Evolutionary conservation across 2,797 vertebrate species (phyloP).

Genomic region (Valencia hispanica): DNA sequence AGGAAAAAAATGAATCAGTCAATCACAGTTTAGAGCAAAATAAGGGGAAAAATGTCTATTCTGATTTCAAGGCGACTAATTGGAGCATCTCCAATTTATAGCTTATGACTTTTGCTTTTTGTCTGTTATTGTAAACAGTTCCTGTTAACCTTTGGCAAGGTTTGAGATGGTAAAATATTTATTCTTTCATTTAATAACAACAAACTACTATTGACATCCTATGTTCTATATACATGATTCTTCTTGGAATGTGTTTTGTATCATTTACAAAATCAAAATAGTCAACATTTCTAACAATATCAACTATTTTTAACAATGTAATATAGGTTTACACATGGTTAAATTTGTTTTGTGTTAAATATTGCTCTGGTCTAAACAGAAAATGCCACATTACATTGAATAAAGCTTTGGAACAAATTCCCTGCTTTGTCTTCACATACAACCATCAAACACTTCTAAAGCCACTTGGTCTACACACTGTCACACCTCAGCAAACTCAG

Average conservation of each 20-base stretch:
- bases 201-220: neutral
- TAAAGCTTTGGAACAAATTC: constrained; percentile 44
- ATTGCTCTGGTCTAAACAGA: neutral
- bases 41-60: neutral
- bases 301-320: too few species aligned
- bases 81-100: neutral
- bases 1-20: neutral
- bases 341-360: neutral
- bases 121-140: neutral
- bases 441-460: constrained; percentile 55
- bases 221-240: neutral
- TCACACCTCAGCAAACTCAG: constrained; percentile 73
- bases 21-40: neutral
- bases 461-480: constrained; percentile 49
- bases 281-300: too few species aligned
- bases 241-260: neutral
- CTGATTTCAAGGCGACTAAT: neutral
- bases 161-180: neutral
- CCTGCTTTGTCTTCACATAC: constrained; percentile 47
- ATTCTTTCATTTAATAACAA: neutral
- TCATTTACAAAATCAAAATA: neutral
- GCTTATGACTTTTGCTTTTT: neutral
- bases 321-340: neutral
- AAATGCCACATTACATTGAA: constrained; percentile 12
- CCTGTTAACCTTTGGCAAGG: neutral